phyloP scores from a whole-genome alignment of 2,797 vertebrate species.

The Poeciliopsis gracilis region DNA sequence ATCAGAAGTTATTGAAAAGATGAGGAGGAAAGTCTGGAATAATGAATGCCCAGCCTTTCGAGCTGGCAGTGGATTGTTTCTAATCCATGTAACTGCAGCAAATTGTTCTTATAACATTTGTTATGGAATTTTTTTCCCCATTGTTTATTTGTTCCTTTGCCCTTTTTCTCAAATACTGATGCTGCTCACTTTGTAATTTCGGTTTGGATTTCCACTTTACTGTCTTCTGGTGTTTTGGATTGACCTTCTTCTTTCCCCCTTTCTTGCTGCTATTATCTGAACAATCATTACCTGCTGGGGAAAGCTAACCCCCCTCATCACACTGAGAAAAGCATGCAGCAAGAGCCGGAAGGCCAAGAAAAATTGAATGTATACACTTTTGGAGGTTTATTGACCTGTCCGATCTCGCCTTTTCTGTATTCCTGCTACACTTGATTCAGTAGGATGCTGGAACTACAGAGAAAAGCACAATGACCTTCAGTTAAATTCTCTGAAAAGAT shows the following conservation, averaged over 20 bases:
- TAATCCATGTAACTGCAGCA: not conserved
- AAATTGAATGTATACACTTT: slow-evolving; percentile 31
- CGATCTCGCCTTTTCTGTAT: slow-evolving; percentile 17
- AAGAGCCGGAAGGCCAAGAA: slow-evolving; percentile 26
- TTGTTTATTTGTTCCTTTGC: not conserved
- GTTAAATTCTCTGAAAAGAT: slow-evolving; percentile 52
- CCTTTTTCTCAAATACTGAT: not conserved
- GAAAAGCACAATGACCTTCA: slow-evolving; percentile 59
- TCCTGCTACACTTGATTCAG: slow-evolving; percentile 33
- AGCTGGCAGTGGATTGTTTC: not conserved
- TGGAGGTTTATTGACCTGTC: slow-evolving; percentile 41
- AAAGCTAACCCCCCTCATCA: slow-evolving; percentile 51
- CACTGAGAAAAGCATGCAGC: slow-evolving; percentile 37
- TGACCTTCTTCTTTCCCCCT: slow-evolving; percentile 49
- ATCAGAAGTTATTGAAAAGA: not conserved
- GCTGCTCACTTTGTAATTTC: slow-evolving; percentile 16
- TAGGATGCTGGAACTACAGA: slow-evolving; percentile 11
- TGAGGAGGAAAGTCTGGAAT: not conserved
- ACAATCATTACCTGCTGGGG: slow-evolving; percentile 54
- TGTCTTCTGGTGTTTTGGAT: slow-evolving; percentile 37
- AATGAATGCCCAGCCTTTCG: not conserved
- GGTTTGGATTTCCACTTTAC: slow-evolving; percentile 30
- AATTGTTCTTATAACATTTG: not conserved
- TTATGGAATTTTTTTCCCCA: not conserved
- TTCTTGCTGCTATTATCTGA: slow-evolving; percentile 34